These are phyloP conservation scores for Gadus macrocephalus DNA, from an alignment of 2,113 vertebrate genomes.

Conservation along the genomic window DNA sequence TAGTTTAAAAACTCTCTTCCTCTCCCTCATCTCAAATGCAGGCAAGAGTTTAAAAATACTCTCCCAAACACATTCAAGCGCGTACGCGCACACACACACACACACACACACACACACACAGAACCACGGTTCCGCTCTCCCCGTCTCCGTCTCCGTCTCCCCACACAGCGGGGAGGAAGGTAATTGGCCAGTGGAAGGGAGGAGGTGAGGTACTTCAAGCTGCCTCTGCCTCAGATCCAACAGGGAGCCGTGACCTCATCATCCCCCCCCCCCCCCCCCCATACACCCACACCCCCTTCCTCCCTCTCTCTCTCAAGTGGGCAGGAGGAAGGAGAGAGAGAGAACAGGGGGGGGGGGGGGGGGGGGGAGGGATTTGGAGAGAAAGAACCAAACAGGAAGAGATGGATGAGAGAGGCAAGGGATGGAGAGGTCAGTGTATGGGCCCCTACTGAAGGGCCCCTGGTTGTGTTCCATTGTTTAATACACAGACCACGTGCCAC, in stretches of 20 bases:
- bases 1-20: too few species aligned
- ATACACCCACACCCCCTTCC: too few species aligned
- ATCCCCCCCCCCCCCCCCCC: conserved; percentile 19
- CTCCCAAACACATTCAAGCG: too few species aligned
- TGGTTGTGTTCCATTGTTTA: too few species aligned
- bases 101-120: too few species aligned
- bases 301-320: conserved; percentile 19
- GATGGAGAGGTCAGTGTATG: not conserved
- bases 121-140: too few species aligned
- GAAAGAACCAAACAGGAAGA: conserved; percentile 34
- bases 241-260: conserved; percentile 39
- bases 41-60: too few species aligned
- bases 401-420: not conserved
- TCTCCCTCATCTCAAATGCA: too few species aligned
- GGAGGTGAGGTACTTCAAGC: conserved; percentile 52
- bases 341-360: conserved; percentile 23
- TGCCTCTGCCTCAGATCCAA: conserved; percentile 37
- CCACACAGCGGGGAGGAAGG: conserved; percentile 30
- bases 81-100: too few species aligned
- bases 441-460: too few species aligned
- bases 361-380: conserved; percentile 31
- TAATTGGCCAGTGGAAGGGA: conserved; percentile 51
- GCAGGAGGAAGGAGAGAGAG: conserved; percentile 28
- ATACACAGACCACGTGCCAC: too few species aligned
- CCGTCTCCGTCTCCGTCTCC: conserved; percentile 10